phyloP scores from a whole-genome alignment of 2,888 invertebrate genomes.

The Dioctria linearis region DNA sequence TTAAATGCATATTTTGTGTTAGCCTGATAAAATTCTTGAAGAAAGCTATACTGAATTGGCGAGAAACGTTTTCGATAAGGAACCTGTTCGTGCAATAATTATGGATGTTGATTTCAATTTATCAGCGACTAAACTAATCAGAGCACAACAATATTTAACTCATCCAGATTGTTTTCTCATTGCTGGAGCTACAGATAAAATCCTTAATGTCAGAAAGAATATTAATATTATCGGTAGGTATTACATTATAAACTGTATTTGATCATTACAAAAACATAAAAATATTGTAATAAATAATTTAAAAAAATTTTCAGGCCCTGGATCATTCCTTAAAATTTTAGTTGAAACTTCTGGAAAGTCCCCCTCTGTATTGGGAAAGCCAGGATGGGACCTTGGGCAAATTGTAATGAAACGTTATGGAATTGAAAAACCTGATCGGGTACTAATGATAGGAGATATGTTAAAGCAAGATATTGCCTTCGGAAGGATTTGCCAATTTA shows the following conservation, averaged over 20 bases:
- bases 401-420: constrained; percentile 63
- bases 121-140: constrained; percentile 70
- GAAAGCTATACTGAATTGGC: constrained; percentile 62
- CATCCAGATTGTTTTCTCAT: constrained; percentile 71
- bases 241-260: background rate
- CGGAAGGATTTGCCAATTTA: constrained; percentile 79
- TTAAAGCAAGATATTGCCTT: constrained; percentile 85
- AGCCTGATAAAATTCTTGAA: constrained; percentile 64
- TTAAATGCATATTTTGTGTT: background rate
- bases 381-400: constrained; percentile 68
- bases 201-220: constrained; percentile 65
- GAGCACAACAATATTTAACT: constrained; percentile 69
- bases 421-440: constrained; percentile 76
- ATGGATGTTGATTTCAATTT: constrained; percentile 71
- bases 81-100: constrained; percentile 72
- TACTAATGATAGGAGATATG: constrained; percentile 90
- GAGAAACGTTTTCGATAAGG: constrained; percentile 62
- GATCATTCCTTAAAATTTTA: constrained; percentile 68
- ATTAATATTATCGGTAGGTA: constrained; percentile 67
- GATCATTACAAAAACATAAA: no score
- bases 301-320: constrained; percentile 65
- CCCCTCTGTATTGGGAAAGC: constrained; percentile 71
- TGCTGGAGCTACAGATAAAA: constrained; percentile 70
- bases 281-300: background rate
- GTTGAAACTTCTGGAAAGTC: constrained; percentile 66